Evolutionary conservation across 2,113 vertebrate species (phyloP).

Genomic region (Cyanoliseus patagonus): DNA sequence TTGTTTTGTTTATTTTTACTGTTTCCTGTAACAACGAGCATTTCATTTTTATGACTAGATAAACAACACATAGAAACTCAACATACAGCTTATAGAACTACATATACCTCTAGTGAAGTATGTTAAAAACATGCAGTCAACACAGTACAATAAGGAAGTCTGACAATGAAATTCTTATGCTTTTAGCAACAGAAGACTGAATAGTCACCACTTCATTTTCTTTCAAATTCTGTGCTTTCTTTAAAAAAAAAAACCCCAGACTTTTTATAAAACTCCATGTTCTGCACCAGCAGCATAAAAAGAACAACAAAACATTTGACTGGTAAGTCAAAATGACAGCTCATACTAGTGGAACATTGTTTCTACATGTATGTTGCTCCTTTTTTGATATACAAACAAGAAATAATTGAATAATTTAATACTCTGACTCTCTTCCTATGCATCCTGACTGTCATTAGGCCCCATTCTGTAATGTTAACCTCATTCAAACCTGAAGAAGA

Average conservation of each 20-base stretch:
- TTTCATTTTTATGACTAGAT: not conserved
- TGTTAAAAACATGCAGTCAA: not conserved
- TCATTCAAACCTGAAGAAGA: not conserved
- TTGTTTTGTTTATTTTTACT: not conserved
- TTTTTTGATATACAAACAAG: not conserved
- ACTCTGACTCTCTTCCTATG: not conserved
- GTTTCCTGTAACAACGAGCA: not conserved
- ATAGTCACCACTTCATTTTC: not conserved
- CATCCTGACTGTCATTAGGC: not conserved
- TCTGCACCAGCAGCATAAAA: not conserved
- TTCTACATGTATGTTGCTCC: not conserved
- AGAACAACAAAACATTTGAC: not conserved
- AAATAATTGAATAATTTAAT: conserved; percentile 8
- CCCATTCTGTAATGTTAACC: not conserved
- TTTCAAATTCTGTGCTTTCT: not conserved
- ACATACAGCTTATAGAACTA: not conserved
- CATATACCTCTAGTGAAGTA: not conserved
- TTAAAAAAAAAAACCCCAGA: not conserved
- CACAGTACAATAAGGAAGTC: not conserved
- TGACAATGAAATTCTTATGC: not conserved
- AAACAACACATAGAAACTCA: not conserved
- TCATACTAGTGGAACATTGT: not conserved
- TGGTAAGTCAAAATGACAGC: not conserved
- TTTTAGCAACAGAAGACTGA: not conserved
- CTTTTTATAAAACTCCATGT: not conserved